phyloP scores from a whole-genome alignment of 1,140 invertebrate species.

The Stegodyphus dumicola region DNA sequence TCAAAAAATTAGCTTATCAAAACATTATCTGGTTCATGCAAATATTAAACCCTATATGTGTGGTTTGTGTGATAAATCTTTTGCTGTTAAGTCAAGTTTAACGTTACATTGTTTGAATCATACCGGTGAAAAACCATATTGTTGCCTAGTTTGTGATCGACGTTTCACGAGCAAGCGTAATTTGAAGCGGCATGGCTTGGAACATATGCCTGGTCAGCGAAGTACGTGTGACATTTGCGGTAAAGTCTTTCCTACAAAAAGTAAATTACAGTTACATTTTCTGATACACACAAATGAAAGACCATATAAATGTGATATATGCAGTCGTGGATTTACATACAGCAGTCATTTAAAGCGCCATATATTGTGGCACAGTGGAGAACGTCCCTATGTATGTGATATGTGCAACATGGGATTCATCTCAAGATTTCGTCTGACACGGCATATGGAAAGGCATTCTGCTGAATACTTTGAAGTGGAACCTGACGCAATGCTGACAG shows the following conservation, averaged over 20 bases:
- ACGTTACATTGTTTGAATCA: slow-evolving; percentile 31
- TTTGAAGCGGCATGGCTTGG: slow-evolving; percentile 38
- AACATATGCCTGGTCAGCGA: slow-evolving; percentile 40
- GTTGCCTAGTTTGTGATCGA: slow-evolving; percentile 32
- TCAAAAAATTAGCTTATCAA: slow-evolving; percentile 46
- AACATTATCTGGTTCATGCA: slow-evolving; percentile 36
- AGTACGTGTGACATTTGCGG: slow-evolving; percentile 52
- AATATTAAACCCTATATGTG: slow-evolving; percentile 47
- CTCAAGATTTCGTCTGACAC: slow-evolving; percentile 29
- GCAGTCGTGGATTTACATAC: slow-evolving; percentile 71
- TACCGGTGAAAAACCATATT: slow-evolving; percentile 39
- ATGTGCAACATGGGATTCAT: slow-evolving; percentile 64
- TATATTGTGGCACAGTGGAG: slow-evolving; percentile 67
- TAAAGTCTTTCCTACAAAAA: slow-evolving; percentile 42
- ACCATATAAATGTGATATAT: slow-evolving; percentile 72
- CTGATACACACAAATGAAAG: slow-evolving; percentile 65
- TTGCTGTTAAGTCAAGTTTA: slow-evolving; percentile 30
- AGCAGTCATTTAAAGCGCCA: slow-evolving; percentile 69
- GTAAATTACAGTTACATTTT: slow-evolving; percentile 29
- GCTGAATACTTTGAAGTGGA: neutral
- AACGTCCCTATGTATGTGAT: slow-evolving; percentile 68
- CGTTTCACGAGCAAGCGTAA: slow-evolving; percentile 29
- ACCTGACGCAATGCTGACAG: neutral
- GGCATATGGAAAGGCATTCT: slow-evolving; percentile 25
- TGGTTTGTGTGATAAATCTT: slow-evolving; percentile 21